A percentile compares a stretch with the other conserved stretches of the same genome.
Conservation (phyloP, 2,888 invertebrate genomes). For the Drosophila putrida region DNA sequence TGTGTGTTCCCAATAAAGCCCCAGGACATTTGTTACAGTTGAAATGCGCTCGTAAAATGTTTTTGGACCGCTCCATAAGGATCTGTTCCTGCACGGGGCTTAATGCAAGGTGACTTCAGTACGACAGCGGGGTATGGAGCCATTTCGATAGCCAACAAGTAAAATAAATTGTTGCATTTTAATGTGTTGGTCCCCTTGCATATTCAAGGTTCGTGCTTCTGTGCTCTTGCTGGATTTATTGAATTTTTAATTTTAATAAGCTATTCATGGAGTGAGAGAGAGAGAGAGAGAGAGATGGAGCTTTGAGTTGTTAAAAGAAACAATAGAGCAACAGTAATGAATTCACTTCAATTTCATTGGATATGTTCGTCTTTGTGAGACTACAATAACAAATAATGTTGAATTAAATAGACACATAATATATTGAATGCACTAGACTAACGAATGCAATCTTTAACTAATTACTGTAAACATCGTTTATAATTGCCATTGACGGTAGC, state of each 20-base stretch:
- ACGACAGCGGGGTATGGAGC: constrained; percentile 17
- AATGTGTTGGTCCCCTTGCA: constrained; percentile 54
- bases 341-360: constrained; percentile 24
- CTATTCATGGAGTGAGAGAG: constrained; percentile 53
- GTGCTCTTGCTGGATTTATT: constrained; percentile 66
- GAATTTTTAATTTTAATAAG: constrained; percentile 79
- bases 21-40: constrained; percentile 81
- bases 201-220: constrained; percentile 45
- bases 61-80: constrained; percentile 54
- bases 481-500: background rate
- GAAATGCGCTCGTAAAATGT: constrained; percentile 81
- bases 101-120: constrained; percentile 34
- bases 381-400: background rate
- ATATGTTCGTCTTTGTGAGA: background rate
- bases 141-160: constrained; percentile 69
- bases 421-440: background rate
- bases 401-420: background rate
- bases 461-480: background rate
- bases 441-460: constrained; percentile 2
- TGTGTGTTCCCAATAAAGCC: constrained; percentile 57
- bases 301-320: constrained; percentile 1
- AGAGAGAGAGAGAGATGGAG: background rate
- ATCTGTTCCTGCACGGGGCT: constrained; percentile 32
- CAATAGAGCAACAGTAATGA: constrained; percentile 15
- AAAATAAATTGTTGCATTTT: constrained; percentile 81